Evolutionary conservation across 1,140 invertebrate species (phyloP), one percentile per base, ranked within the genome.

Genomic region (Varroa destructor): DNA sequence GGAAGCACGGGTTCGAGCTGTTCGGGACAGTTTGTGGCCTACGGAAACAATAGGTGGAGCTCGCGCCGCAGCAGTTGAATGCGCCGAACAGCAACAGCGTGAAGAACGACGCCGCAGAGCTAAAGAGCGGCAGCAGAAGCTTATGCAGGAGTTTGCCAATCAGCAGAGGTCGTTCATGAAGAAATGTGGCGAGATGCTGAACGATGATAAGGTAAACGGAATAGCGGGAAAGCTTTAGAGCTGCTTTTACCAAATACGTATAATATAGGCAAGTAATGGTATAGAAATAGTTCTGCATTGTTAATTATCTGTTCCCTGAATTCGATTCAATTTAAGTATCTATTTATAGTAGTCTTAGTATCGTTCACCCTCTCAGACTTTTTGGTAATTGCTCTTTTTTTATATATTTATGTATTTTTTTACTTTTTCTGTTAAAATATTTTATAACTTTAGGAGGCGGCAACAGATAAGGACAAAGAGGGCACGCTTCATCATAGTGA

Each of bases 111-210:
- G 89, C 56, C 84, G 87, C 72, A 85, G 87, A 74, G 92, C 91
- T 0, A 87, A 87, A 73, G 91, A 95, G 77, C 84, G 91, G 14
- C 92, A 96, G 78, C 86, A 90, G 76, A 90, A 91, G 78, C 79
- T 97, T 67, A 93, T 97, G 88, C 87, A 87, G 54, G 89, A 96
- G 76, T 95, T 96, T 84, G 90, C 89, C 0, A 87, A 87, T 25
- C 87, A 89, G 73, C 93, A 95, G 80, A 89, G 90, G 77, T 87
- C 90, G 77, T 96, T 96, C 79, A 88, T 95, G 87, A 86, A 91
- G 77, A 86, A 87, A 74, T 56, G 72, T 58, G 42, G 55, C 58
- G 54, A 72, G 43, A 56, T 58, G 36, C 40, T 72, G 1, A 46
- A 42, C 37, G 72, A 73, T 40, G 70, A 72, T 12, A 43, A 37